phyloP scores from a whole-genome alignment of 2,888 invertebrate species.

The Agelastica alni region DNA sequence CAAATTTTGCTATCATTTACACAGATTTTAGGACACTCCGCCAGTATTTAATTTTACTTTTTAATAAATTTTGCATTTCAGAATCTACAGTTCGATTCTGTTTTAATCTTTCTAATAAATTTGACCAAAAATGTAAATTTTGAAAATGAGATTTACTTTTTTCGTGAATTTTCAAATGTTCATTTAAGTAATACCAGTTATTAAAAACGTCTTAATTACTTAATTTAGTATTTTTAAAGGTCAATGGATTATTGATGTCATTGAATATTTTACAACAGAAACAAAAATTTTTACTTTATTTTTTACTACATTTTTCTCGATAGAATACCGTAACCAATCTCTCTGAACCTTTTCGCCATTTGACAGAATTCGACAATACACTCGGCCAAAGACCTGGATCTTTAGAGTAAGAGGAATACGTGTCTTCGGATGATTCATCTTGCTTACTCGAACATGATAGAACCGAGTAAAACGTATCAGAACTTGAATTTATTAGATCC shows the following conservation, averaged over 20 bases:
- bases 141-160: constrained; percentile 6
- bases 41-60: too few relatives aligned
- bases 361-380: not conserved
- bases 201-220: constrained; percentile 6
- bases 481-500: not conserved
- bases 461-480: not conserved
- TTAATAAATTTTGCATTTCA: too few relatives aligned
- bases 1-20: not conserved
- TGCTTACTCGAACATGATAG: constrained; percentile 4
- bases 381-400: constrained; percentile 1
- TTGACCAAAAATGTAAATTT: constrained; percentile 1
- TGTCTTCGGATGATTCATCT: not conserved
- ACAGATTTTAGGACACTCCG: too few relatives aligned
- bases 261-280: constrained; percentile 5
- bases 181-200: constrained; percentile 3
- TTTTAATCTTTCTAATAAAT: too few relatives aligned
- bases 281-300: too few relatives aligned
- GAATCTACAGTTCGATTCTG: too few relatives aligned
- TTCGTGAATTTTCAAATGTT: constrained; percentile 7
- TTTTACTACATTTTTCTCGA: not conserved
- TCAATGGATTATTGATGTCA: constrained; percentile 1
- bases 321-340: constrained; percentile 1
- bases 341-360: constrained; percentile 5
- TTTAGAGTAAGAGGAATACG: not conserved
- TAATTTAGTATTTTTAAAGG: constrained; percentile 10